These are phyloP conservation scores for Percina caprodes DNA, from an alignment of 2,113 vertebrate species.

Conservation along the genomic window DNA sequence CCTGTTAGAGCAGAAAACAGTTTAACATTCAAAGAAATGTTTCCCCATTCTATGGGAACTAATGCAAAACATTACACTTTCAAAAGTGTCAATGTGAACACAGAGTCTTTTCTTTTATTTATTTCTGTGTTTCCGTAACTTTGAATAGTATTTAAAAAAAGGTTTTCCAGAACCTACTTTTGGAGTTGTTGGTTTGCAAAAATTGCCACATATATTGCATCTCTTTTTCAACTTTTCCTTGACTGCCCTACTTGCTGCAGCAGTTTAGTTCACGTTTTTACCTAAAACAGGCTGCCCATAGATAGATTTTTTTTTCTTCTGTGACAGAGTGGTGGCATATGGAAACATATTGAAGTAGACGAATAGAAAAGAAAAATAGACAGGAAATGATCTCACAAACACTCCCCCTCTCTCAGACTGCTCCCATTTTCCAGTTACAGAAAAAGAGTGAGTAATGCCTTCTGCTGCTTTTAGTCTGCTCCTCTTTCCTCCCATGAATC, in stretches of 20 bases:
- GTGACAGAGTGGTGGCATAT: constrained; percentile 55
- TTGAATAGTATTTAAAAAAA: constrained; percentile 30
- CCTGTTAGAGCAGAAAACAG: constrained; percentile 18
- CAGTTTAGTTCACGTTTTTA: constrained; percentile 22
- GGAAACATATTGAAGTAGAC: constrained; percentile 81
- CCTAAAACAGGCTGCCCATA: constrained; percentile 46
- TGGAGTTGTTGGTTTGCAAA: constrained; percentile 52
- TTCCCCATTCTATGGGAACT: constrained; percentile 9
- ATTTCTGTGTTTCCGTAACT: constrained; percentile 55
- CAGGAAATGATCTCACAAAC: constrained; percentile 88
- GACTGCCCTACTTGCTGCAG: constrained; percentile 14
- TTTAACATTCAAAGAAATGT: constrained; percentile 12
- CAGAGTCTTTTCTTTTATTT: constrained; percentile 68
- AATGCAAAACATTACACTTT: constrained; percentile 35
- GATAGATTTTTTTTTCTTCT: constrained; percentile 24
- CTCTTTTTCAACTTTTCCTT: constrained; percentile 29
- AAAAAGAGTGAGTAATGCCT: constrained; percentile 81
- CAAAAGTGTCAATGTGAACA: constrained; percentile 42
- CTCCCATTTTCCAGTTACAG: constrained; percentile 85
- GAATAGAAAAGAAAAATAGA: constrained; percentile 61
- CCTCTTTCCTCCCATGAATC: constrained; percentile 68
- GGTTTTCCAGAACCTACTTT: constrained; percentile 42
- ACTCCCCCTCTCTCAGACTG: constrained; percentile 78
- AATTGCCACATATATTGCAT: constrained; percentile 26
- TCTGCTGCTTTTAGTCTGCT: constrained; percentile 64